These are phyloP conservation scores for Acanthochromis polyacanthus DNA, from an alignment of 2,113 vertebrate genomes.

Conservation along the genomic window DNA sequence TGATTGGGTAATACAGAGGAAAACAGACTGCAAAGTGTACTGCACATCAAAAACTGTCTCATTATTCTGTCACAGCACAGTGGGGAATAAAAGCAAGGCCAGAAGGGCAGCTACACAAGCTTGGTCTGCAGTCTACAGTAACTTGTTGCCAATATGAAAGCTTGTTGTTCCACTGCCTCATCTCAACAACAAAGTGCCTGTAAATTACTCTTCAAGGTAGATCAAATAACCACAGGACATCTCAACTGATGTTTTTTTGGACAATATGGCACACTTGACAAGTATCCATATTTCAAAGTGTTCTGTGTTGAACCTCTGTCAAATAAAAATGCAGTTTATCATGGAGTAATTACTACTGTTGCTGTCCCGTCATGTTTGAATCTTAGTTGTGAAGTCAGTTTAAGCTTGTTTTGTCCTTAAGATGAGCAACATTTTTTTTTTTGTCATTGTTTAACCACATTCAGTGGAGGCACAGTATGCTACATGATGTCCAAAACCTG, in stretches of 20 bases:
- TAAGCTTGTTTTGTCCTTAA: not conserved
- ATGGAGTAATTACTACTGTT: no score
- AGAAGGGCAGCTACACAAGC: conserved; percentile 10
- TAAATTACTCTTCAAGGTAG: not conserved
- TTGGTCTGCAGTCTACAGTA: conserved; percentile 1
- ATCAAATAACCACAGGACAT: not conserved
- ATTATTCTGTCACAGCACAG: conserved; percentile 27
- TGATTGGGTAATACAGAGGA: not conserved
- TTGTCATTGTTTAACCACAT: no score
- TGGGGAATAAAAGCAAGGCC: conserved; percentile 2
- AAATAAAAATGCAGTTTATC: no score
- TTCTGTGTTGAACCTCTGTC: not conserved
- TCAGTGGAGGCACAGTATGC: not conserved
- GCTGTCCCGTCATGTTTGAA: not conserved
- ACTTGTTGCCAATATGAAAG: not conserved
- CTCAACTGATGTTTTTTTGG: not conserved
- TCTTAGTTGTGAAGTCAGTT: not conserved
- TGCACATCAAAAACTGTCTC: conserved; percentile 21
- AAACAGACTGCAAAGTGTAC: conserved; percentile 14
- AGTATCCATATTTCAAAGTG: not conserved
- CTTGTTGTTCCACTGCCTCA: conserved; percentile 8
- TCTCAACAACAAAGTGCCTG: conserved; percentile 12
- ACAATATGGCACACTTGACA: not conserved
- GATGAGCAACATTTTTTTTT: not conserved
- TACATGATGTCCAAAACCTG: not conserved